A percentile compares a stretch with the other conserved stretches of the same genome.
Evolutionary conservation across 2,797 vertebrate genomes (phyloP).

Genomic region (Chrysocyon brachyurus): DNA sequence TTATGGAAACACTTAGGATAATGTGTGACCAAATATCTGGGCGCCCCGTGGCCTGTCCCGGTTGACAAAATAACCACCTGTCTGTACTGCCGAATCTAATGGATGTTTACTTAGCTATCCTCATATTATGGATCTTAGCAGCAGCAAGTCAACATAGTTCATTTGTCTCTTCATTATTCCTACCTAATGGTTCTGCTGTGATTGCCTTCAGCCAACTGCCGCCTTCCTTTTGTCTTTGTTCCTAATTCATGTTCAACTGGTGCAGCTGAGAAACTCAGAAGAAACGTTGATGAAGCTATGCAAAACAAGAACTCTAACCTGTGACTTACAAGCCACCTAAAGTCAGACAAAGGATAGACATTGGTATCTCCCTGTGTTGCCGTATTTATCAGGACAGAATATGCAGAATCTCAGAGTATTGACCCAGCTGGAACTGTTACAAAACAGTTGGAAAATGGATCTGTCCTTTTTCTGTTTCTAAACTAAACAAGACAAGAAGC

Average conservation of each 20-base stretch:
- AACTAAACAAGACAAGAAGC: neutral
- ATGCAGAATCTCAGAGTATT: neutral
- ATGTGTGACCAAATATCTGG: neutral
- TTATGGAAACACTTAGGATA: neutral
- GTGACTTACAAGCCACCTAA: neutral
- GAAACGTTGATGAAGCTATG: neutral
- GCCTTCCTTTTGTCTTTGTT: neutral
- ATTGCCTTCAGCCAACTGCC: neutral
- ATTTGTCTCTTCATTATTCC: neutral
- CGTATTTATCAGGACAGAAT: neutral
- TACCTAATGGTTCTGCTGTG: neutral
- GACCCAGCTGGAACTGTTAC: neutral
- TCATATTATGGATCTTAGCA: neutral
- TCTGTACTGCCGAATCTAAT: neutral
- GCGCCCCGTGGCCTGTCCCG: too few species aligned
- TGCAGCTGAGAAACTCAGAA: neutral
- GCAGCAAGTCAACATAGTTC: neutral
- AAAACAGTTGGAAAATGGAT: neutral
- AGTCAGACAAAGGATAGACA: neutral
- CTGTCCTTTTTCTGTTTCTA: neutral
- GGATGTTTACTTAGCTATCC: neutral
- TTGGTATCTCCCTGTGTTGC: neutral
- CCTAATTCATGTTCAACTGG: neutral
- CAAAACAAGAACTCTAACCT: neutral
- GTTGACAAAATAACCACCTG: neutral